These are phyloP conservation scores for Channallabes apus DNA, from an alignment of 2,797 vertebrate genomes.

Conservation along the genomic window DNA sequence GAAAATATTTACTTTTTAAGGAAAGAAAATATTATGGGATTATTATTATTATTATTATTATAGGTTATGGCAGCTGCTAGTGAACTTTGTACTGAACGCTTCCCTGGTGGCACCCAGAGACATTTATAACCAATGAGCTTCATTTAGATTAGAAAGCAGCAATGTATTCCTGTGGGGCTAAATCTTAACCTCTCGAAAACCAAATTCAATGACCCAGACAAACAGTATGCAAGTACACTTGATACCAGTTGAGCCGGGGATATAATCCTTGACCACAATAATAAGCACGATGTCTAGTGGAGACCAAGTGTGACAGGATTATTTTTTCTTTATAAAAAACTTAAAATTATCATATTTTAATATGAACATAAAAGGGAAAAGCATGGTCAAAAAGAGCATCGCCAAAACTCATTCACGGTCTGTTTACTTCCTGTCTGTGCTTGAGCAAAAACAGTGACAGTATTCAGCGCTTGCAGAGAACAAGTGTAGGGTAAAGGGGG, in stretches of 20 bases:
- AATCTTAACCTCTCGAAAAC: background rate
- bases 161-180: background rate
- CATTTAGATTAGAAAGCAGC: background rate
- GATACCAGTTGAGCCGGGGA: background rate
- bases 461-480: slow-evolving; percentile 42
- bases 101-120: background rate
- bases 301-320: background rate
- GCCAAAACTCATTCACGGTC: slow-evolving; percentile 25
- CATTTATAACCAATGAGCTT: background rate
- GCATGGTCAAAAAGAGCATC: background rate
- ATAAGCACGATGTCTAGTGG: background rate
- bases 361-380: background rate
- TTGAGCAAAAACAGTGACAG: slow-evolving; percentile 33
- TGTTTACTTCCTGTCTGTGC: slow-evolving; percentile 32
- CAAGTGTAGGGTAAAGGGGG: background rate
- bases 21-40: background rate
- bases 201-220: background rate
- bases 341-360: background rate
- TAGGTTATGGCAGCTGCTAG: background rate
- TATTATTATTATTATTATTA: no score
- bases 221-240: background rate
- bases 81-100: background rate
- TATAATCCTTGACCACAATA: background rate
- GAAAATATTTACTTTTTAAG: background rate
- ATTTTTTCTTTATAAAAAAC: background rate